Percentiles rank a stretch among this genome's conserved stretches.
Conservation (phyloP, 2,888 invertebrate genomes). For the Lasioglossum villosulum region DNA sequence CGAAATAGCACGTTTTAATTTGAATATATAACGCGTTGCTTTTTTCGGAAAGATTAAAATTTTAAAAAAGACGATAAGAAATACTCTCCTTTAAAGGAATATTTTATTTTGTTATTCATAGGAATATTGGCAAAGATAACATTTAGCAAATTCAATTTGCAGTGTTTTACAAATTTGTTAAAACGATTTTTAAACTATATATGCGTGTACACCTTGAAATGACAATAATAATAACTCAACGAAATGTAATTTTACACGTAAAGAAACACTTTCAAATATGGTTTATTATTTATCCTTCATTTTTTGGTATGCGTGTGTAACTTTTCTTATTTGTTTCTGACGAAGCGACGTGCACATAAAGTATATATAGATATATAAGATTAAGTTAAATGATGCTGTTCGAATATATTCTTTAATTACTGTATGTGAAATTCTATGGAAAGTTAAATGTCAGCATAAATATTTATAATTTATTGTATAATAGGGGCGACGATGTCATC, state of each 20-base stretch:
- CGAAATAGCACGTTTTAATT: not conserved
- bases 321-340: not conserved
- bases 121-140: not conserved
- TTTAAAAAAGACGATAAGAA: not conserved
- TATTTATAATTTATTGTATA: conserved; percentile 26
- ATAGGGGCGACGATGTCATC: not conserved
- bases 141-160: not conserved
- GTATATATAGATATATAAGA: not conserved
- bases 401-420: not conserved
- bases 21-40: not conserved
- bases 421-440: not conserved
- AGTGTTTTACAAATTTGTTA: not conserved
- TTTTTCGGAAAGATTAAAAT: not conserved
- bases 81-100: not conserved
- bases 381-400: not conserved
- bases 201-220: not conserved
- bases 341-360: not conserved
- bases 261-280: no score
- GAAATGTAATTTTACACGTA: not conserved
- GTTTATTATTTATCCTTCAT: not conserved
- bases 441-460: not conserved
- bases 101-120: not conserved
- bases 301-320: not conserved
- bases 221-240: not conserved
- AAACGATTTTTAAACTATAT: not conserved